Base-by-base conservation (phyloP, 2,113 vertebrate species). In the Vidua macroura region DNA sequence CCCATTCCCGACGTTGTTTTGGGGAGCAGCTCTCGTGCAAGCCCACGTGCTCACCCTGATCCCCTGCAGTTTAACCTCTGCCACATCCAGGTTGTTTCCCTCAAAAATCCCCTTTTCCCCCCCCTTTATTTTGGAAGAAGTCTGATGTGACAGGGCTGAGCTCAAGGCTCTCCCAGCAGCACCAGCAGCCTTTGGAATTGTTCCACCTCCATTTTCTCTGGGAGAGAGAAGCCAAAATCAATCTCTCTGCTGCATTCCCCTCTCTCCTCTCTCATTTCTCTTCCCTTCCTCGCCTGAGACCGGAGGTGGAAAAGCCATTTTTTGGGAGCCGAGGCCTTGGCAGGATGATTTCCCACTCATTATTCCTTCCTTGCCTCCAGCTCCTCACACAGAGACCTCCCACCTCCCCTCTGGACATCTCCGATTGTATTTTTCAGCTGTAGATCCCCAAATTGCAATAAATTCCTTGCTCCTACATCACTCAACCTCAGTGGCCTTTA, bases 41-140 rank as follows among this genome's bases (percentile, higher is more conserved):
- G 25, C 37, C 4, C 22, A 1, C 0, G 0, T 3, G 10, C 52
- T 66, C n/a, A 1, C 2, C 0, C 6, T 10, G 6, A 55, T 44
- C 58, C 60, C 1, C 35, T 30, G n/a, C 56, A 59, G 33, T 41
- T 85, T 3, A 20, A 51, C 27, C 66, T 43, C 55, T 25, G 52
- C 66, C 25, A 28, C 55, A 31, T 1, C 24, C 60, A 20, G 51
- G 4, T 6, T 44, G 17, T 53, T 43, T 51, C 35, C 8, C 2
- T 33, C 41, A 24, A 30, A 74, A 88, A 35, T 5, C 3, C 15
- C 7, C 7, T 1, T 51, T 43, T 35, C 35, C 35, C 51, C 27
- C 4, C 23, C 3, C 2, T 48, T 60, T 15, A 0, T 10, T 10
- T 52, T 25, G n/a, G 37, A 27, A 41, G 49, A 31, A 51, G 8